Conservation (phyloP, 1,140 invertebrate species). For the Scylla paramamosain region DNA sequence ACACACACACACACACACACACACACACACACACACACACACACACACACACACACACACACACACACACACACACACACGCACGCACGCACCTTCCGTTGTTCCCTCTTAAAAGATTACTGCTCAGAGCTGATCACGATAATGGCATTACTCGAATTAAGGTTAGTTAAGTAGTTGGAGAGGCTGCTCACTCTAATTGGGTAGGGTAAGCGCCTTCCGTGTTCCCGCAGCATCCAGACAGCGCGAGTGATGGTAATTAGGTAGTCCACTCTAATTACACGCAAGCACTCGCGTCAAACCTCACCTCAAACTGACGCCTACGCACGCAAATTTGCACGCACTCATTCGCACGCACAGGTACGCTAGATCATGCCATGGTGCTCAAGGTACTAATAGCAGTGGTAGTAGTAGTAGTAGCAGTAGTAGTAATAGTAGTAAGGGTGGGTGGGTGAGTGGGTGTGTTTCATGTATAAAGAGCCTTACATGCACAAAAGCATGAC, state of each 20-base stretch:
- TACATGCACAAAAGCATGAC: too few species aligned
- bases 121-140: not conserved
- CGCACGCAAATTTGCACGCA: too few species aligned
- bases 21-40: not conserved
- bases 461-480: too few species aligned
- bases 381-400: too few species aligned
- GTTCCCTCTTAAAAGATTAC: conserved; percentile 5
- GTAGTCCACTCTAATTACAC: not conserved
- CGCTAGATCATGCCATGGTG: too few species aligned
- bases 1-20: not conserved
- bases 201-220: not conserved
- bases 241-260: not conserved
- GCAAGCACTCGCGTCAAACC: not conserved
- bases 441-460: too few species aligned
- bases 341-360: too few species aligned
- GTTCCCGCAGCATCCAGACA: not conserved
- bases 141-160: not conserved
- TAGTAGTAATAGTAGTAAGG: too few species aligned
- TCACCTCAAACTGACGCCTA: not conserved
- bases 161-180: not conserved
- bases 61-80: conserved; percentile 20
- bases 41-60: not conserved
- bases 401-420: too few species aligned
- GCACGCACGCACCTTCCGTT: not conserved
- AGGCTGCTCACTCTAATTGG: not conserved